These are phyloP conservation scores for Agrilus mali DNA, from an alignment of 2,888 invertebrate genomes.

Conservation along the genomic window DNA sequence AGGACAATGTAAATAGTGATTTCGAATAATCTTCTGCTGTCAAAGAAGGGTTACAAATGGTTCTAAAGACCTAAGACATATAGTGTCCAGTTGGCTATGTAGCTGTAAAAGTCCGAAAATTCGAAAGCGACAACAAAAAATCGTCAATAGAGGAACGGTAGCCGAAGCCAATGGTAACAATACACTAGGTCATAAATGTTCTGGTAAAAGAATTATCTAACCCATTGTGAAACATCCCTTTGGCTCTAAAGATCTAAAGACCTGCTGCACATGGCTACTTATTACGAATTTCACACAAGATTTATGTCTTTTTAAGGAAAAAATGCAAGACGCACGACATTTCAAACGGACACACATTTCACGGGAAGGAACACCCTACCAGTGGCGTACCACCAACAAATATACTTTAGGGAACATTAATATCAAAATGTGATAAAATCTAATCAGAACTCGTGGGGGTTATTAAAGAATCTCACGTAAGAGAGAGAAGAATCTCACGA, in stretches of 20 bases:
- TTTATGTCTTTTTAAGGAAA: conserved; percentile 12
- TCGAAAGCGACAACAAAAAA: conserved; percentile 14
- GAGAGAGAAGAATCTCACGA: no score
- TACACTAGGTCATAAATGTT: conserved; percentile 20
- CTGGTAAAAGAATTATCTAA: conserved; percentile 25
- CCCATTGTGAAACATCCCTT: conserved; percentile 18
- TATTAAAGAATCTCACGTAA: no score
- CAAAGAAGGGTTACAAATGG: conserved; percentile 19
- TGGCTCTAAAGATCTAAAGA: conserved; percentile 9
- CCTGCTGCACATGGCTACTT: conserved; percentile 17
- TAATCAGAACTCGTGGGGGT: no score
- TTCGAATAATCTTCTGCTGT: conserved; percentile 13
- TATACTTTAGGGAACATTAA: no score
- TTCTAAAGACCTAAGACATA: no score
- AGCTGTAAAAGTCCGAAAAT: conserved; percentile 9
- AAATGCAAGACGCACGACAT: neutral
- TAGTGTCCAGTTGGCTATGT: no score
- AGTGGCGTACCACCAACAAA: no score
- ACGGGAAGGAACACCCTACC: no score
- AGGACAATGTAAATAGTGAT: conserved; percentile 6
- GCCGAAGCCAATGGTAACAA: conserved; percentile 18
- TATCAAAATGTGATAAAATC: no score
- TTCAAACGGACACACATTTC: no score
- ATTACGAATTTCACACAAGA: conserved; percentile 16
- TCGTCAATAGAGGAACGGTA: conserved; percentile 14